These are phyloP conservation scores for Drosophila paucipuncta DNA, from an alignment of 2,888 invertebrate genomes.

Conservation along the genomic window DNA sequence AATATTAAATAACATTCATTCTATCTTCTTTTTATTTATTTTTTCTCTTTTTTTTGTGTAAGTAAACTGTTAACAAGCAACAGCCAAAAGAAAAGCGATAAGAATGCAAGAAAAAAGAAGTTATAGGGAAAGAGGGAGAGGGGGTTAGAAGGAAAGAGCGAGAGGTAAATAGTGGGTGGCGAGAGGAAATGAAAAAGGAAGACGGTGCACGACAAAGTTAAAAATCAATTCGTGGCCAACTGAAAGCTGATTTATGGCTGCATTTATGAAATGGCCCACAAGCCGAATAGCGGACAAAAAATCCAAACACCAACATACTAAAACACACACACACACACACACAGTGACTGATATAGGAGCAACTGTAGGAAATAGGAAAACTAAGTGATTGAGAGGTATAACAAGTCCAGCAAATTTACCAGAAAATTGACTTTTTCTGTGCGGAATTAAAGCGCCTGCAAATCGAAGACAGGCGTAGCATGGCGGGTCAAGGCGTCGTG, in stretches of 20 bases:
- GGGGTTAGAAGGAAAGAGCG: background rate
- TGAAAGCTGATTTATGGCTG: conserved; percentile 81
- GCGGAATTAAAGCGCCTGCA: conserved; percentile 67
- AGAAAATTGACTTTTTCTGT: conserved; percentile 84
- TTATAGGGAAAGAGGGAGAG: background rate
- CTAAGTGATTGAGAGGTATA: conserved; percentile 84
- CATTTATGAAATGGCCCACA: conserved; percentile 75
- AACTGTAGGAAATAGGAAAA: conserved; percentile 78
- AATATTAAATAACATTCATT: conserved; percentile 72
- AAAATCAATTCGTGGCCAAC: conserved; percentile 81
- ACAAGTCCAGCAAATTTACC: conserved; percentile 83
- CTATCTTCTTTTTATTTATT: conserved; percentile 2
- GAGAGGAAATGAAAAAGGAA: conserved; percentile 70
- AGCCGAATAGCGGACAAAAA: conserved; percentile 38
- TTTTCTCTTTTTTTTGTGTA: conserved; percentile 5
- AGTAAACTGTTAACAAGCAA: conserved; percentile 69
- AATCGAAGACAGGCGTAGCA: conserved; percentile 16
- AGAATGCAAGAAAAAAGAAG: conserved; percentile 43
- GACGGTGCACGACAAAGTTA: conserved; percentile 69
- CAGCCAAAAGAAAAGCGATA: conserved; percentile 71
- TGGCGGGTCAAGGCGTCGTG: conserved; percentile 3
- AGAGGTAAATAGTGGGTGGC: conserved; percentile 1
- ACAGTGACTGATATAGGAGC: background rate
- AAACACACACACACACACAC: conserved; percentile 11
- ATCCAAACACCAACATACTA: conserved; percentile 41